phyloP scores from a whole-genome alignment of 30 jellyfish, hydroid and myxozoan genomes.

The Clytia hemisphaerica region DNA sequence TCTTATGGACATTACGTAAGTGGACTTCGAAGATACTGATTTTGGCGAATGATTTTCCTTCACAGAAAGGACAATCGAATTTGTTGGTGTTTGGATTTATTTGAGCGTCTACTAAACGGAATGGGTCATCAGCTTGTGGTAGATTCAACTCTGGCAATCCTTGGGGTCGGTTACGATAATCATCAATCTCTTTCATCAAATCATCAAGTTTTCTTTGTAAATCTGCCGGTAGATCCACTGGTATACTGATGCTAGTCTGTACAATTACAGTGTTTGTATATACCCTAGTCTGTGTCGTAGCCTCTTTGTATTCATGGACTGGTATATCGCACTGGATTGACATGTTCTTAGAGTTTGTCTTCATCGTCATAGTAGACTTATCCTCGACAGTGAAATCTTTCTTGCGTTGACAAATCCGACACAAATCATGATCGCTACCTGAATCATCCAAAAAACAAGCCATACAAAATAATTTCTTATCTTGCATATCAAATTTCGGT shows the following conservation, averaged over 20 bases:
- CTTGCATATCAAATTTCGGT: background rate
- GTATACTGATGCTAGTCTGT: background rate
- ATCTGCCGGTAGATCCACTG: no score
- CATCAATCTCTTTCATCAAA: slow-evolving; percentile 10
- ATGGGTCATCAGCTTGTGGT: background rate
- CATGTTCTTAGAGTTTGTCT: background rate
- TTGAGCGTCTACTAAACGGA: background rate
- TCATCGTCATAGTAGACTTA: background rate
- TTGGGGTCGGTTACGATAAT: slow-evolving; percentile 7
- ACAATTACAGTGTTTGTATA: background rate
- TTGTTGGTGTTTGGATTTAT: slow-evolving; percentile 11
- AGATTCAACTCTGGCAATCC: background rate
- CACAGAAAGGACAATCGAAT: slow-evolving; percentile 49
- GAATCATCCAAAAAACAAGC: background rate
- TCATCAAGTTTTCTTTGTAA: slow-evolving; percentile 3
- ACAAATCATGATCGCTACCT: background rate
- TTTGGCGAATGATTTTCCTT: slow-evolving; percentile 32
- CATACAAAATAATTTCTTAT: background rate
- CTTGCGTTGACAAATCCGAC: background rate
- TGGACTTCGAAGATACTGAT: slow-evolving; percentile 49
- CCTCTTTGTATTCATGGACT: background rate
- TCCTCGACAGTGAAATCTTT: background rate
- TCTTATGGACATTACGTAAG: slow-evolving; percentile 55
- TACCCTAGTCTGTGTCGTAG: background rate
- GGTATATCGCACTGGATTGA: background rate